These are phyloP conservation scores for Drosophila saltans DNA, from an alignment of 1,140 invertebrate species.

Conservation along the genomic window DNA sequence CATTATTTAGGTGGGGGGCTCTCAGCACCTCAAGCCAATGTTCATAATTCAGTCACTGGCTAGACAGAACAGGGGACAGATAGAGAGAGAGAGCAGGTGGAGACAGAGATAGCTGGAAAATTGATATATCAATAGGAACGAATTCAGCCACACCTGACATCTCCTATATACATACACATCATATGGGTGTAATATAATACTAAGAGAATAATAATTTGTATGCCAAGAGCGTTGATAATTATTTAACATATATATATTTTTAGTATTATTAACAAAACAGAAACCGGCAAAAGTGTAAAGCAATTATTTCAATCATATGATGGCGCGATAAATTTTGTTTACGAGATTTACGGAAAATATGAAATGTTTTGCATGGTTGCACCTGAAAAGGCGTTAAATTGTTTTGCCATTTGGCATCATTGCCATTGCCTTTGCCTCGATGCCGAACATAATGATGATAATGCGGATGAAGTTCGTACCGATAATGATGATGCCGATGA, in stretches of 20 bases:
- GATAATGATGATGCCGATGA: conserved; percentile 12
- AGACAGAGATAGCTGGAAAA: conserved; percentile 24
- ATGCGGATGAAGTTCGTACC: conserved; percentile 23
- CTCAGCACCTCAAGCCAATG: conserved; percentile 16
- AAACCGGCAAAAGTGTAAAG: conserved; percentile 66
- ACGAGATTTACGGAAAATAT: conserved; percentile 20
- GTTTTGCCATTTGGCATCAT: conserved; percentile 35
- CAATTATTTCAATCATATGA: conserved; percentile 77
- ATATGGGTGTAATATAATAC: conserved; percentile 61
- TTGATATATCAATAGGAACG: conserved; percentile 66
- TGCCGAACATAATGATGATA: background rate
- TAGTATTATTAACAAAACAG: conserved; percentile 13
- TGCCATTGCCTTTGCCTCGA: background rate
- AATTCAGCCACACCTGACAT: conserved; percentile 69
- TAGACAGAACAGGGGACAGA: background rate
- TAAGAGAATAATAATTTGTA: conserved; percentile 56
- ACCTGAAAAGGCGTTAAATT: conserved; percentile 61
- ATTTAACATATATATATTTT: conserved; percentile 39
- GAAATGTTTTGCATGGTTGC: conserved; percentile 70
- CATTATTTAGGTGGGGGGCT: conserved; percentile 4
- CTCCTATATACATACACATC: conserved; percentile 38
- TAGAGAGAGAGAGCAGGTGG: background rate
- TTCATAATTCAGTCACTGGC: conserved; percentile 8
- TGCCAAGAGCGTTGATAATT: conserved; percentile 61
- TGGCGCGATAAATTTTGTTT: conserved; percentile 55